Evolutionary conservation across 2,888 invertebrate species (phyloP).

Genomic region (Tenthredo livida): DNA sequence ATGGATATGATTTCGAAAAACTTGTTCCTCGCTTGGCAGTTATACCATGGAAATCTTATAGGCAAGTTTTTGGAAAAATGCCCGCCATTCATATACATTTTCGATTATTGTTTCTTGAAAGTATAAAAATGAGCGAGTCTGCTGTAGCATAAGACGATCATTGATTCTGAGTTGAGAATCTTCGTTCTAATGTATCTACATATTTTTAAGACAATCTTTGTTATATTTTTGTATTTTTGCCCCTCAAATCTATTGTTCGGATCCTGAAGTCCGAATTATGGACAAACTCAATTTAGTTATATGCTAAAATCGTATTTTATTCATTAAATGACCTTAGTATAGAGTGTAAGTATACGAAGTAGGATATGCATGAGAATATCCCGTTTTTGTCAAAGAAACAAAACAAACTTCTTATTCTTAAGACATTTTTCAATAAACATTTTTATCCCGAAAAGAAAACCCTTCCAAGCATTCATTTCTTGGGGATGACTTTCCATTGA

Average conservation of each 20-base stretch:
- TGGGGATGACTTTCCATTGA: neutral
- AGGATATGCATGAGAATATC: neutral
- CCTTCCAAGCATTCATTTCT: neutral
- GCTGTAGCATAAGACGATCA: neutral
- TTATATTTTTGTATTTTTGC: neutral
- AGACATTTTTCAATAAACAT: neutral
- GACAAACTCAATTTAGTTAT: neutral
- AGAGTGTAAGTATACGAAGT: neutral
- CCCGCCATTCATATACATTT: neutral
- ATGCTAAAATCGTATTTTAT: neutral
- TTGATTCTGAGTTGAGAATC: neutral
- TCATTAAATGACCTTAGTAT: neutral
- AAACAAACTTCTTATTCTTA: neutral
- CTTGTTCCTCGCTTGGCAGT: neutral
- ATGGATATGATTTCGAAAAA: neutral
- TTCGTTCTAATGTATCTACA: neutral
- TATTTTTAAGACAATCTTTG: neutral
- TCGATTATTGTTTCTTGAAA: neutral
- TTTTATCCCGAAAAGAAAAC: neutral
- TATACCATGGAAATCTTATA: conserved; percentile 10
- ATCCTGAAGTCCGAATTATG: neutral
- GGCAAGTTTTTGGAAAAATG: conserved; percentile 7
- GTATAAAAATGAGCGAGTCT: neutral
- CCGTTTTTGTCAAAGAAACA: neutral
- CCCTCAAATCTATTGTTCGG: neutral